Conservation (phyloP, 2,888 invertebrate genomes). For the Standfussiana lucernea region DNA sequence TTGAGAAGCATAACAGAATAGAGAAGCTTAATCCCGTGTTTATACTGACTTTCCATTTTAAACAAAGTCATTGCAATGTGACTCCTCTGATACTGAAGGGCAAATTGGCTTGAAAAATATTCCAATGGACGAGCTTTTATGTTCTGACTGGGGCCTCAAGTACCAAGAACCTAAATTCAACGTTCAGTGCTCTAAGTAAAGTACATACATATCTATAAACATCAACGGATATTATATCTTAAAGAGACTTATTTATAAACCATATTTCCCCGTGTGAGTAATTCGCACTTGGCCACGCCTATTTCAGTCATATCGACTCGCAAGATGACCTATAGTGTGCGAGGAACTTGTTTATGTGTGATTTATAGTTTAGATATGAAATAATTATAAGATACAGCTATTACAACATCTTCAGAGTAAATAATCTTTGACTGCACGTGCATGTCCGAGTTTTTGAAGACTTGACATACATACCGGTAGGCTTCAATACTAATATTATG, state of each 20-base stretch:
- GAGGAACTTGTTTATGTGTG: slow-evolving; percentile 35
- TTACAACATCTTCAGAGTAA: not conserved
- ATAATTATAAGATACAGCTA: slow-evolving; percentile 16
- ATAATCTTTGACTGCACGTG: not conserved
- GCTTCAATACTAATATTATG: too few species aligned
- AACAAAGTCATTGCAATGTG: not conserved
- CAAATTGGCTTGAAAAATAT: not conserved
- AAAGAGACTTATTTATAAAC: slow-evolving; percentile 3
- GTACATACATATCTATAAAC: not conserved
- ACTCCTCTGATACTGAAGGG: not conserved
- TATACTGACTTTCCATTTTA: not conserved
- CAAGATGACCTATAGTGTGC: slow-evolving; percentile 27
- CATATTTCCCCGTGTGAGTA: slow-evolving; percentile 18
- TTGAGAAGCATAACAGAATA: not conserved
- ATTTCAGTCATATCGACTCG: slow-evolving; percentile 13
- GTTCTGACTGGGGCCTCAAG: not conserved
- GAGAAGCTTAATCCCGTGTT: not conserved
- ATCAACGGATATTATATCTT: not conserved
- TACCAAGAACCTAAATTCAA: not conserved
- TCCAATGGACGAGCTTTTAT: not conserved
- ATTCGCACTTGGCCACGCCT: slow-evolving; percentile 34
- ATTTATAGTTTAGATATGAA: slow-evolving; percentile 14
- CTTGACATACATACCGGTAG: not conserved
- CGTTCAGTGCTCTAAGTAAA: not conserved
- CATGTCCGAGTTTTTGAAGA: not conserved